Conservation (phyloP, 2,113 vertebrate genomes). For the Brachyhypopomus occidentalis region DNA sequence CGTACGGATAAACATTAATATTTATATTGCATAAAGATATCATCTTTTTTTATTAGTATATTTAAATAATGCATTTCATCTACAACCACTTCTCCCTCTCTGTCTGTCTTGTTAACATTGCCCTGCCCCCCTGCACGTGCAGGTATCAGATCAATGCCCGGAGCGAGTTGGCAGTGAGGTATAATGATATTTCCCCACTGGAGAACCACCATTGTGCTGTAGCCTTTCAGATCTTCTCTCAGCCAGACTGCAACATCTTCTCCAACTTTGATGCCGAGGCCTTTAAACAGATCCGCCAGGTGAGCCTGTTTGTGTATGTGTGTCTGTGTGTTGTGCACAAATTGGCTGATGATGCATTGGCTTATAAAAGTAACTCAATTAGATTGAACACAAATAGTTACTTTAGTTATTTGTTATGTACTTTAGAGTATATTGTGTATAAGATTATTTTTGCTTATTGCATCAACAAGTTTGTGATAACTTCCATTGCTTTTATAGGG, state of each 20-base stretch:
- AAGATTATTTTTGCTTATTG: background rate
- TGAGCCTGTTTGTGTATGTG: conserved; percentile 51
- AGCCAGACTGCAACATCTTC: conserved; percentile 90
- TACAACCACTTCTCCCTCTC: no score
- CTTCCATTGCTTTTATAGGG: conserved; percentile 70
- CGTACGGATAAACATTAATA: conserved; percentile 70
- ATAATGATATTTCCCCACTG: conserved; percentile 93
- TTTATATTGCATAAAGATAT: background rate
- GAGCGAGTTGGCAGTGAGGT: conserved; percentile 89
- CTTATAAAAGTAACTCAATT: background rate
- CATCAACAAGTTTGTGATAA: background rate
- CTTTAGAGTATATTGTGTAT: no score
- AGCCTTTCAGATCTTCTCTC: conserved; percentile 90
- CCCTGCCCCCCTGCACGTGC: background rate
- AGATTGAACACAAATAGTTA: background rate
- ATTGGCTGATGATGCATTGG: background rate
- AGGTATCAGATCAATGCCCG: conserved; percentile 94
- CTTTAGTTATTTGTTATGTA: background rate
- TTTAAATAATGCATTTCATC: background rate
- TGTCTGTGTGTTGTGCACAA: conserved; percentile 61
- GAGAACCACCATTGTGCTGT: conserved; percentile 96
- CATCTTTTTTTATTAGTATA: background rate
- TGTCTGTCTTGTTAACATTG: background rate
- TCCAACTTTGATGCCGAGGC: conserved; percentile 79
- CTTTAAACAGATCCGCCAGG: conserved; percentile 91